Base-by-base conservation (phyloP, 2,888 invertebrate genomes). In the Protophormia terraenovae region DNA sequence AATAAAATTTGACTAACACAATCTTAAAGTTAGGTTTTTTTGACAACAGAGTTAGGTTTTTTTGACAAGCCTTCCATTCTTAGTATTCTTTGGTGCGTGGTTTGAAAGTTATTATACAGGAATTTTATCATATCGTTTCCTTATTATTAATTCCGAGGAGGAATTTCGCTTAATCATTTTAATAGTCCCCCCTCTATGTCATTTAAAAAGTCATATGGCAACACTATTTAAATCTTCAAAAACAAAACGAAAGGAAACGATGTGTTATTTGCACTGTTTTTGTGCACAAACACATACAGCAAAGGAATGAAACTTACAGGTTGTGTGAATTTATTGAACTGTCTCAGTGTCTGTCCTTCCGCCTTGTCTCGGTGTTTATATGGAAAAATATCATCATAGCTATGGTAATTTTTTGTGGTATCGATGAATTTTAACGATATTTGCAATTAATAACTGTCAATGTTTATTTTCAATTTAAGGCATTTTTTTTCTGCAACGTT, bases 391-490 rank as follows among this genome's bases (percentile, higher is more conserved):
- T 66, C 82, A 72, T 64, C 66, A 77, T 8, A 77, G 55, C 45
- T 60, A 75, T 79, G 32, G 77, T 73, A 81, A 78, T 82, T 77
- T 19, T 2, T 62, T 47, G 14, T 53, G 22, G 55, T 82, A 81
- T 85, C 90, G 91, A 91, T 91, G 90, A 91, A 90, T 90, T 85
- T 90, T 90, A 90, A 90, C 90, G 91, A 91, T 91, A 91, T 91
- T 91, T 90, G 90, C 91, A 91, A 91, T 91, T 91, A 91, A 91
- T 91, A 91, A 90, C 91, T 91, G 91, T 91, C 91, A 90, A 83
- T 88, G 89, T 88, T 89, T 89, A 90, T 89, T 88, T 89, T 89
- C 89, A 88, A 87, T 88, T 88, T 88, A 88, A 84, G 77, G 87
- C 88, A 87, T 73, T 64, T 76, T 72, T 83, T 47, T 60, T 24